Evolutionary conservation across 2,113 vertebrate genomes (phyloP).

Genomic region (Corydoras sp.): DNA sequence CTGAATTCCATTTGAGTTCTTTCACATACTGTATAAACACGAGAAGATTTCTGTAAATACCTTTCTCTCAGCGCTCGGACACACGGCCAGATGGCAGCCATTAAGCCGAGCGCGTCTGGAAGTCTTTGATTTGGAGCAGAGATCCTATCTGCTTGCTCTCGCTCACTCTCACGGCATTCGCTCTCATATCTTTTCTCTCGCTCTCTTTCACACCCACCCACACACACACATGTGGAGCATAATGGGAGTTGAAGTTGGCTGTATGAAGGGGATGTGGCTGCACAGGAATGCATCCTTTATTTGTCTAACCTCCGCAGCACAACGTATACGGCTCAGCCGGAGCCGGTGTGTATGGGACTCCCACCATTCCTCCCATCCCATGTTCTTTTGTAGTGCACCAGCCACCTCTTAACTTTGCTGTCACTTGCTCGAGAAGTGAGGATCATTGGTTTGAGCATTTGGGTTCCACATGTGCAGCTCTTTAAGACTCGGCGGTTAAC

Average conservation of each 20-base stretch:
- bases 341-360: conserved; percentile 40
- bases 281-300: conserved; percentile 59
- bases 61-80: conserved; percentile 31
- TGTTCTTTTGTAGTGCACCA: not conserved
- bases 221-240: not conserved
- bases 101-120: conserved; percentile 57
- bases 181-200: not conserved
- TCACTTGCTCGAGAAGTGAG: not conserved
- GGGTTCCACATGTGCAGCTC: not conserved
- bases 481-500: not conserved
- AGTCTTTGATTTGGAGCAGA: conserved; percentile 61
- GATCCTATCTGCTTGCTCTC: conserved; percentile 45
- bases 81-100: conserved; percentile 54
- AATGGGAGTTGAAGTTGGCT: conserved; percentile 23
- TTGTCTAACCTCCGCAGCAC: conserved; percentile 56
- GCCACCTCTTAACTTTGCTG: not conserved
- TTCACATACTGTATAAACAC: conserved; percentile 44
- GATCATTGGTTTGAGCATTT: not conserved
- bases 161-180: conserved; percentile 5
- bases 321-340: conserved; percentile 28
- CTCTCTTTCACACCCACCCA: not conserved
- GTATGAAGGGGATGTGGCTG: conserved; percentile 52
- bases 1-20: conserved; percentile 22
- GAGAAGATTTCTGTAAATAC: conserved; percentile 40
- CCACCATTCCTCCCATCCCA: conserved; percentile 41